Conservation (phyloP, 2,113 vertebrate genomes). For the Diphyllodes magnificus region DNA sequence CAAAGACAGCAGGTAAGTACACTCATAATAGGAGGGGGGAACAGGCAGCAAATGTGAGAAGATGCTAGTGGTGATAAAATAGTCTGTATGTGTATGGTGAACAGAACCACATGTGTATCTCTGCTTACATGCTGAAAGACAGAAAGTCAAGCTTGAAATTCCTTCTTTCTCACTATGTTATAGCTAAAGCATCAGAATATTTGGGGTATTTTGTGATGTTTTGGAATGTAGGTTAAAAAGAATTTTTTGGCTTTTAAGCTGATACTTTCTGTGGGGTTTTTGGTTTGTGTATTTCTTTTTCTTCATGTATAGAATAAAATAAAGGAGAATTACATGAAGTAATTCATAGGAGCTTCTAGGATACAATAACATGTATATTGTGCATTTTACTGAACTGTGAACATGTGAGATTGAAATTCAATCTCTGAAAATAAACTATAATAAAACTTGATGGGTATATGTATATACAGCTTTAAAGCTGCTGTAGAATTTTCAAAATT, state of each 20-base stretch:
- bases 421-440: background rate
- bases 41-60: background rate
- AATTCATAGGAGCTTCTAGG: background rate
- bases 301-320: slow-evolving; percentile 30
- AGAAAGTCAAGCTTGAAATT: background rate
- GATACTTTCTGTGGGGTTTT: background rate
- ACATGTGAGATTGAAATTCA: background rate
- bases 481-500: background rate
- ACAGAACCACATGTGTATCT: background rate
- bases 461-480: slow-evolving; percentile 1
- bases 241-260: background rate
- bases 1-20: slow-evolving; percentile 42
- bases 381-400: slow-evolving; percentile 20
- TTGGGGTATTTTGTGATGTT: background rate
- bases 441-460: background rate
- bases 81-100: background rate
- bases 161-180: background rate
- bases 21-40: background rate
- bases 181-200: background rate
- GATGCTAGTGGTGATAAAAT: background rate
- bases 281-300: background rate
- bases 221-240: background rate
- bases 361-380: background rate
- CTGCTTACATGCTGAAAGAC: background rate
- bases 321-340: background rate